These are phyloP conservation scores for Drosophila kanekoi DNA, from an alignment of 2,888 invertebrate species.

Conservation along the genomic window DNA sequence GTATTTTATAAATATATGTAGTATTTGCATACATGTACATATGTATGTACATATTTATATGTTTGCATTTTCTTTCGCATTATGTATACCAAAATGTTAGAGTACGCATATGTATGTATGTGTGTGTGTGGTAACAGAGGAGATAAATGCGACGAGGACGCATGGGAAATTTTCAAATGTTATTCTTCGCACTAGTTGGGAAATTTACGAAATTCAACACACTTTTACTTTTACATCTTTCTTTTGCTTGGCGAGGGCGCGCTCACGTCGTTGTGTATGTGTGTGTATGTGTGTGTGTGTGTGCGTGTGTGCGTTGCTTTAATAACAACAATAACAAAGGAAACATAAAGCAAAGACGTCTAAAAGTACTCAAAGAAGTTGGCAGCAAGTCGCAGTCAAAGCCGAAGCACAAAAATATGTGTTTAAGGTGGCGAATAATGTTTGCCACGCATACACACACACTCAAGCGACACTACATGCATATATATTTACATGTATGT, in stretches of 20 bases:
- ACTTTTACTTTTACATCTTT: slow-evolving; percentile 73
- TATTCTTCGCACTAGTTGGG: slow-evolving; percentile 58
- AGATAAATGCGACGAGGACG: slow-evolving; percentile 57
- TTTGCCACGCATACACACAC: slow-evolving; percentile 36
- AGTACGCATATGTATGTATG: slow-evolving; percentile 7
- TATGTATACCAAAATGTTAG: slow-evolving; percentile 69
- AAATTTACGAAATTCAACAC: slow-evolving; percentile 74
- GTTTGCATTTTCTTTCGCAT: slow-evolving; percentile 46
- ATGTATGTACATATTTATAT: slow-evolving; percentile 2
- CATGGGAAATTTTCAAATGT: slow-evolving; percentile 72
- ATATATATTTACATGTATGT: slow-evolving; percentile 13
- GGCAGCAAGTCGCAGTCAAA: slow-evolving; percentile 41
- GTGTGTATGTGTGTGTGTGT: slow-evolving; percentile 1
- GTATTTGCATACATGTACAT: not conserved
- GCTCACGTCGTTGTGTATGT: slow-evolving; percentile 23
- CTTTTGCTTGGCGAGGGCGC: slow-evolving; percentile 49
- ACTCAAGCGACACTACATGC: slow-evolving; percentile 10
- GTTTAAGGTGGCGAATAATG: slow-evolving; percentile 52
- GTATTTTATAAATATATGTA: slow-evolving; percentile 4
- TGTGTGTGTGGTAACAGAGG: slow-evolving; percentile 33
- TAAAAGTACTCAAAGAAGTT: slow-evolving; percentile 47
- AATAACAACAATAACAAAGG: slow-evolving; percentile 61
- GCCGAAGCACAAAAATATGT: slow-evolving; percentile 19
- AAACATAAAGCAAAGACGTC: slow-evolving; percentile 52
- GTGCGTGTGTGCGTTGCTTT: slow-evolving; percentile 34